Conservation (phyloP, 2,888 invertebrate species). For the Tubulanus polymorphus region DNA sequence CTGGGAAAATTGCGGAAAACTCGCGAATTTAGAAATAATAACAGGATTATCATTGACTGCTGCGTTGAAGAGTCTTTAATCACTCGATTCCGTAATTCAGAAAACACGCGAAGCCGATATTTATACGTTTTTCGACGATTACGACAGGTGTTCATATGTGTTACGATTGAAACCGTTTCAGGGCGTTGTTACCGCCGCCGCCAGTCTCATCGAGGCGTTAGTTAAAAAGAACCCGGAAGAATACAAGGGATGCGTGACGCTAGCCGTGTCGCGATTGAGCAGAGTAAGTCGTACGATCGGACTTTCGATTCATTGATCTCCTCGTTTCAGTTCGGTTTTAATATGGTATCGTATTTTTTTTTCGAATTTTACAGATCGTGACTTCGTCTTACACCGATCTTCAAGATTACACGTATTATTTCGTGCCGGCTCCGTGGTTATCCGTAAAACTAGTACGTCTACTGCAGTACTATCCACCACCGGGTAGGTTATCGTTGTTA, state of each 20-base stretch:
- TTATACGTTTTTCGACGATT: not conserved
- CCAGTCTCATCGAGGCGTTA: slow-evolving; percentile 94
- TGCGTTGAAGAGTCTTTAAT: no score
- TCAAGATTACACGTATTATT: slow-evolving; percentile 99
- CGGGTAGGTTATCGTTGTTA: no score
- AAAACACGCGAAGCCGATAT: not conserved
- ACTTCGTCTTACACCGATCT: slow-evolving; percentile 98
- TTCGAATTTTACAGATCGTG: slow-evolving; percentile 69
- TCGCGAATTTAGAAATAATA: no score
- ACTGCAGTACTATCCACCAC: slow-evolving; percentile 97
- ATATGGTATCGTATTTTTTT: not conserved
- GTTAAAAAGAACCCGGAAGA: slow-evolving; percentile 99
- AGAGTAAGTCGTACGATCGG: slow-evolving; percentile 65
- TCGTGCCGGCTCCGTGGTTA: slow-evolving; percentile 99
- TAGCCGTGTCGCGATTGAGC: slow-evolving; percentile 95
- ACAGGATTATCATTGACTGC: no score
- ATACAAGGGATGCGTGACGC: slow-evolving; percentile 97
- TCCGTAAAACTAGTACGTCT: slow-evolving; percentile 94
- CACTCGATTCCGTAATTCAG: no score
- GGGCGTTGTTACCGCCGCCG: slow-evolving; percentile 98
- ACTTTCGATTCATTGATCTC: not conserved
- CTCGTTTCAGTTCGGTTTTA: not conserved
- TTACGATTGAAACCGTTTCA: slow-evolving; percentile 29
- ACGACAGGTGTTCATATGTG: not conserved
- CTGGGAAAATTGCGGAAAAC: no score